Percentiles rank a stretch among this genome's conserved stretches.
Evolutionary conservation across 2,797 vertebrate genomes (phyloP).

Genomic region (Bradypodion ventrale): DNA sequence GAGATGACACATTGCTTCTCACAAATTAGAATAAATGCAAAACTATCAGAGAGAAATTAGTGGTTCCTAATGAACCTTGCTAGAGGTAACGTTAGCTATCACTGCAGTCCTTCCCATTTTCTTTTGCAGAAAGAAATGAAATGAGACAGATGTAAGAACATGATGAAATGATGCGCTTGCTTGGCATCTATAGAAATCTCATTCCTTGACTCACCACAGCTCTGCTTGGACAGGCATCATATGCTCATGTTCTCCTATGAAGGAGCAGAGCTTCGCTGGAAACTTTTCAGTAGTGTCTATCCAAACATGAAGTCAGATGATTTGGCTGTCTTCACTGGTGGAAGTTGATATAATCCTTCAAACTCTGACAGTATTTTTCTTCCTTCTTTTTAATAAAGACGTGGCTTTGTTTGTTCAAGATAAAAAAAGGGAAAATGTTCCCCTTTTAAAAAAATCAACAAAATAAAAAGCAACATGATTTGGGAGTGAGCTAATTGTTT

Average conservation of each 20-base stretch:
- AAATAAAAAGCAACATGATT: background rate
- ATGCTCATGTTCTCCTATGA: background rate
- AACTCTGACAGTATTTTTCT: background rate
- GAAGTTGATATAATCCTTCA: background rate
- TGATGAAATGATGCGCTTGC: background rate
- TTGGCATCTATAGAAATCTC: background rate
- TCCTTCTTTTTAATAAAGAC: background rate
- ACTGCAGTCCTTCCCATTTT: background rate
- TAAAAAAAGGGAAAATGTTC: background rate
- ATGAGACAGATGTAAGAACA: constrained; percentile 2
- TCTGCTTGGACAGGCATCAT: background rate
- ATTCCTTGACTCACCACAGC: background rate
- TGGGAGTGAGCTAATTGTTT: background rate
- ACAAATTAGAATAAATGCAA: background rate
- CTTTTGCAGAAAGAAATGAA: background rate
- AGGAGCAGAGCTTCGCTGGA: background rate
- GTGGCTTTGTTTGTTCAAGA: background rate
- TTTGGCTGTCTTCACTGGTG: background rate
- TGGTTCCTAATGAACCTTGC: background rate
- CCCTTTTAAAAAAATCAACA: background rate
- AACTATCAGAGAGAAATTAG: background rate
- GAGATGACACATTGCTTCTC: background rate
- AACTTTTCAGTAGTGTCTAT: background rate
- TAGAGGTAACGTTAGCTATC: background rate
- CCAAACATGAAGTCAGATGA: constrained; percentile 2